phyloP scores from a whole-genome alignment of 2,113 vertebrate genomes.

The Budorcas taxicolor region DNA sequence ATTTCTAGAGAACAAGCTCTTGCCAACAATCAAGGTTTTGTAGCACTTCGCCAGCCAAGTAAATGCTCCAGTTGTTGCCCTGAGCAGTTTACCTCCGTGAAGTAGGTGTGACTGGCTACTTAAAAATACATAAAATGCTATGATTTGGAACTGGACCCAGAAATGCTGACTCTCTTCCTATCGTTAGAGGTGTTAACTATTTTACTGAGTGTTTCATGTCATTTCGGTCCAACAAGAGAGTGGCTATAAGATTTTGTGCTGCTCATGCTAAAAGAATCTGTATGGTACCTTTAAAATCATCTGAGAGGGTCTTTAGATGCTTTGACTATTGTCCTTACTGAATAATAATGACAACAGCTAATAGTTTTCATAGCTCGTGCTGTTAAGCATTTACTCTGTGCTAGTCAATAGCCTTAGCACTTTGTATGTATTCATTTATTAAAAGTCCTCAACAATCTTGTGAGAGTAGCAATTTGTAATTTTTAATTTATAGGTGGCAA shows the following conservation, averaged over 20 bases:
- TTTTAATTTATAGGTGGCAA: background rate
- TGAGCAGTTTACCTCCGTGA: background rate
- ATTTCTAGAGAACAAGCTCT: constrained; percentile 55
- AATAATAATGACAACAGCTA: background rate
- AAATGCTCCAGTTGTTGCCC: background rate
- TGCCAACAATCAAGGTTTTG: constrained; percentile 15
- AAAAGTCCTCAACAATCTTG: background rate
- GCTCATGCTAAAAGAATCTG: background rate
- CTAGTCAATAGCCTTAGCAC: background rate
- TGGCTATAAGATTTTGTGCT: background rate
- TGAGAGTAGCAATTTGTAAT: background rate
- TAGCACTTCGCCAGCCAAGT: background rate
- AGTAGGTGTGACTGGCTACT: constrained; percentile 15
- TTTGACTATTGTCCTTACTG: background rate
- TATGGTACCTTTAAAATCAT: background rate
- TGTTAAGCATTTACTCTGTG: background rate
- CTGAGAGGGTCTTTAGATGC: background rate
- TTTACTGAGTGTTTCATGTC: background rate
- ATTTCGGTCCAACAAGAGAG: background rate
- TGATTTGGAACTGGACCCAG: constrained; percentile 11
- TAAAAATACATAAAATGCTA: constrained; percentile 40
- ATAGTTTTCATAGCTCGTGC: background rate
- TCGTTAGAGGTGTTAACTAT: background rate
- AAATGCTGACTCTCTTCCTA: background rate
- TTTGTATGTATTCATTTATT: background rate